phyloP scores from a whole-genome alignment of 1,140 invertebrate genomes.

The Triops cancriformis region DNA sequence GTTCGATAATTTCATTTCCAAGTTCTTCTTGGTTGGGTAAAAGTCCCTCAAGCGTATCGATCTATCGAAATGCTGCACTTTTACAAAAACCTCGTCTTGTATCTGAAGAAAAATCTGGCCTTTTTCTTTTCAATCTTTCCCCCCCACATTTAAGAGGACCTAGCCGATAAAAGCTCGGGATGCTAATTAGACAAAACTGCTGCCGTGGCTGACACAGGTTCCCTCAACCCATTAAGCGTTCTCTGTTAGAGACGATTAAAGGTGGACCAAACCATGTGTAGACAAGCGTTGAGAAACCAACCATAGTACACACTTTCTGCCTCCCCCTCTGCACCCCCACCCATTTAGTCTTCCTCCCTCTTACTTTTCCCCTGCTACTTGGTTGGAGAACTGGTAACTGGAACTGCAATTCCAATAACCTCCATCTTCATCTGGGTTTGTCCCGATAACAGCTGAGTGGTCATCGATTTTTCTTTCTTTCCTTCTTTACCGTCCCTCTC shows the following conservation, averaged over 20 bases:
- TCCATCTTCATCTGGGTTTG: constrained; percentile 4
- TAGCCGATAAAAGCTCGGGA: neutral
- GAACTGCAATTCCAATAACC: constrained; percentile 9
- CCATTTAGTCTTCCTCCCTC: neutral
- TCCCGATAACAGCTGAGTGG: constrained; percentile 12
- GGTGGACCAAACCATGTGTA: neutral
- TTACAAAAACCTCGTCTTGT: neutral
- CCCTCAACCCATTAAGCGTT: neutral
- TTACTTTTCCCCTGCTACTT: neutral
- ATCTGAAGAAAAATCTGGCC: neutral
- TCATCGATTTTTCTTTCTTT: constrained; percentile 10
- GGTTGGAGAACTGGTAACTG: neutral
- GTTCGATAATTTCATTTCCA: constrained; percentile 1
- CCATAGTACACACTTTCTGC: neutral
- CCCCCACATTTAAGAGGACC: neutral
- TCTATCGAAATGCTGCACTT: neutral
- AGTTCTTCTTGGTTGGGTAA: neutral
- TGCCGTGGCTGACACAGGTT: neutral
- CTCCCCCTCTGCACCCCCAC: neutral
- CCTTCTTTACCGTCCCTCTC: neutral
- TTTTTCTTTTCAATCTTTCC: neutral
- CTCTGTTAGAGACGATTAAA: neutral
- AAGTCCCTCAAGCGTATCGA: neutral
- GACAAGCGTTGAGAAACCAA: neutral
- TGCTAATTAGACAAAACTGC: constrained; percentile 6